These are phyloP conservation scores for Macropodus opercularis DNA, from an alignment of 2,797 vertebrate genomes.

Conservation along the genomic window DNA sequence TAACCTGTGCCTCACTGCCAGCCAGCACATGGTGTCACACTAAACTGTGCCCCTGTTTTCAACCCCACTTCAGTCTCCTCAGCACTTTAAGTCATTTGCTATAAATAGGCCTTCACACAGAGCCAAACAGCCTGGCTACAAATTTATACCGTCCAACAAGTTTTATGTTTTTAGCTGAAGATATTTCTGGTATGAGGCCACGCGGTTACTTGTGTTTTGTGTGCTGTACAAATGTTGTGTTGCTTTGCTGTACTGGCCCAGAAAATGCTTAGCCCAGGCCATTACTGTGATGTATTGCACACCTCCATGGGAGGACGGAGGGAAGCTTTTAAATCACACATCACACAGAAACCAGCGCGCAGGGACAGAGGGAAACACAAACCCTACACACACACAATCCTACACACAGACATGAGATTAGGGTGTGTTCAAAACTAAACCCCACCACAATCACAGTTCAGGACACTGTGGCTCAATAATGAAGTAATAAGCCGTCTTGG, in stretches of 20 bases:
- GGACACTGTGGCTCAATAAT: no score
- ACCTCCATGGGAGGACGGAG: slow-evolving; percentile 46
- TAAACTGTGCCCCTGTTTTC: slow-evolving; percentile 63
- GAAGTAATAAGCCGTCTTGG: no score
- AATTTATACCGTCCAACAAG: slow-evolving; percentile 13
- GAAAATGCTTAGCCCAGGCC: slow-evolving; percentile 65
- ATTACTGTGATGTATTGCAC: slow-evolving; percentile 65
- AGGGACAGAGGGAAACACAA: neutral
- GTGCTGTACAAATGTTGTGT: slow-evolving; percentile 15
- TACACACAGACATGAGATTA: neutral
- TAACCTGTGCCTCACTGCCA: slow-evolving; percentile 43
- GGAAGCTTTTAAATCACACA: slow-evolving; percentile 66
- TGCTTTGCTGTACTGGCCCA: slow-evolving; percentile 41
- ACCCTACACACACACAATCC: slow-evolving; percentile 1
- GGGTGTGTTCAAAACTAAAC: no score
- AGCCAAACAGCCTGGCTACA: slow-evolving; percentile 15
- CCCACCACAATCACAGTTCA: no score
- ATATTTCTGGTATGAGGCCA: slow-evolving; percentile 25
- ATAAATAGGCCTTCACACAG: slow-evolving; percentile 55
- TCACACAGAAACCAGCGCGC: neutral
- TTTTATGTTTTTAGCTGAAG: slow-evolving; percentile 22
- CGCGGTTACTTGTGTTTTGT: slow-evolving; percentile 26
- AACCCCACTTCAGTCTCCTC: slow-evolving; percentile 53
- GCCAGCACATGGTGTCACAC: slow-evolving; percentile 59
- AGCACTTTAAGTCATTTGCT: slow-evolving; percentile 60